Conservation (phyloP, 2,888 invertebrate species). For the Platynereis dumerilii region DNA sequence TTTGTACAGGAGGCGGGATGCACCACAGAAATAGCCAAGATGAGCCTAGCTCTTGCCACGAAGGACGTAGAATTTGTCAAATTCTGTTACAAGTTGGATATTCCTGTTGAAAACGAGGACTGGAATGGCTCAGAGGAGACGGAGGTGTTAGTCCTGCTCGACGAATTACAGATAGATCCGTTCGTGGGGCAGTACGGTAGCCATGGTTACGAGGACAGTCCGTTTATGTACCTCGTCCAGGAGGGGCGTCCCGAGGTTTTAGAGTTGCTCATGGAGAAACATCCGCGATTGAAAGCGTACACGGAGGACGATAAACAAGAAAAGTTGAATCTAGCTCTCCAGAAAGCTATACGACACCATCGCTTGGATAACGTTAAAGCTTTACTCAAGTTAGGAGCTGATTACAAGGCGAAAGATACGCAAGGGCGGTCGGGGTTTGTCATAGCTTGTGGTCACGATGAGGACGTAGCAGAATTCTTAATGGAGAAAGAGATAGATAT, state of each 20-base stretch:
- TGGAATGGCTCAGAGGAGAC: conserved; percentile 36
- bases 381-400: conserved; percentile 33
- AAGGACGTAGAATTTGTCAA: conserved; percentile 35
- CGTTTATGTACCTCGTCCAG: conserved; percentile 41
- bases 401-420: conserved; percentile 32
- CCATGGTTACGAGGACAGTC: conserved; percentile 39
- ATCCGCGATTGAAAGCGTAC: conserved; percentile 36
- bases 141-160: conserved; percentile 27
- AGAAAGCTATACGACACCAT: conserved; percentile 35
- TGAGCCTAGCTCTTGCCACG: conserved; percentile 40
- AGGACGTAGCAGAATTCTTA: conserved; percentile 35
- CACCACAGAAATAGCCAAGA: conserved; percentile 42
- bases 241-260: conserved; percentile 39
- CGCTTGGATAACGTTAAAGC: conserved; percentile 37
- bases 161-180: conserved; percentile 39
- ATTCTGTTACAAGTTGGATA: conserved; percentile 34
- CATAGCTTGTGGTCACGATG: conserved; percentile 39
- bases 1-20: conserved; percentile 35
- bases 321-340: conserved; percentile 35
- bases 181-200: conserved; percentile 39
- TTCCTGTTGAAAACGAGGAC: conserved; percentile 43
- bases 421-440: conserved; percentile 36
- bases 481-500: conserved; percentile 35
- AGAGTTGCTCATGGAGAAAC: conserved; percentile 30
- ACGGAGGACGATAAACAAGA: conserved; percentile 31